These are phyloP conservation scores for Hylyphantes graminicola DNA, from an alignment of 1,140 invertebrate genomes.

Conservation along the genomic window DNA sequence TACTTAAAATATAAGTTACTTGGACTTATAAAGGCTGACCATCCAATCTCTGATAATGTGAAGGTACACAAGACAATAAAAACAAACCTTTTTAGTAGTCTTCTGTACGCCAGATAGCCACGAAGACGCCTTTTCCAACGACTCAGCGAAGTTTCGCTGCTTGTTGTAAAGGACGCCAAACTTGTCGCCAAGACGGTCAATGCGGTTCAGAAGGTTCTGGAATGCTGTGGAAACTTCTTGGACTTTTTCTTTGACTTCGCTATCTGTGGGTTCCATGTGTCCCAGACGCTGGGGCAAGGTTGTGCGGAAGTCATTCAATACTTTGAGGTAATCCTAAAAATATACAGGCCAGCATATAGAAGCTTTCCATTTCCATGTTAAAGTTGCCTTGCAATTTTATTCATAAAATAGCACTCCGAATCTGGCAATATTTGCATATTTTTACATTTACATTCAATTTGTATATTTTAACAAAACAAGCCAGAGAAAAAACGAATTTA, in stretches of 20 bases:
- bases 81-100: constrained; percentile 73
- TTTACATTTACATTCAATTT: too few species aligned
- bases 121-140: constrained; percentile 82
- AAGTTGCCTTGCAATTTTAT: too few species aligned
- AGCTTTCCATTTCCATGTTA: too few species aligned
- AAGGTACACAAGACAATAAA: too few species aligned
- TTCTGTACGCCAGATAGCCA: constrained; percentile 88
- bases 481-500: too few species aligned
- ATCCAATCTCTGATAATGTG: too few species aligned
- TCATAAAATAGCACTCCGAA: too few species aligned
- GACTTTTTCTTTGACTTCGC: constrained; percentile 78
- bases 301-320: constrained; percentile 86
- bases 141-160: constrained; percentile 83
- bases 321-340: constrained; percentile 78
- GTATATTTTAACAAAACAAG: too few species aligned
- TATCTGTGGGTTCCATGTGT: constrained; percentile 81
- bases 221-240: constrained; percentile 72
- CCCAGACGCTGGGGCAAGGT: constrained; percentile 81
- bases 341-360: background rate
- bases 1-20: too few species aligned
- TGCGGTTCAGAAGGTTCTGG: constrained; percentile 80
- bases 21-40: too few species aligned
- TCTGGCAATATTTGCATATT: too few species aligned
- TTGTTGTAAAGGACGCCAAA: constrained; percentile 81
- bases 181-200: constrained; percentile 83